Evolutionary conservation across 2,888 invertebrate genomes (phyloP).

Genomic region (Heliconius cydno): DNA sequence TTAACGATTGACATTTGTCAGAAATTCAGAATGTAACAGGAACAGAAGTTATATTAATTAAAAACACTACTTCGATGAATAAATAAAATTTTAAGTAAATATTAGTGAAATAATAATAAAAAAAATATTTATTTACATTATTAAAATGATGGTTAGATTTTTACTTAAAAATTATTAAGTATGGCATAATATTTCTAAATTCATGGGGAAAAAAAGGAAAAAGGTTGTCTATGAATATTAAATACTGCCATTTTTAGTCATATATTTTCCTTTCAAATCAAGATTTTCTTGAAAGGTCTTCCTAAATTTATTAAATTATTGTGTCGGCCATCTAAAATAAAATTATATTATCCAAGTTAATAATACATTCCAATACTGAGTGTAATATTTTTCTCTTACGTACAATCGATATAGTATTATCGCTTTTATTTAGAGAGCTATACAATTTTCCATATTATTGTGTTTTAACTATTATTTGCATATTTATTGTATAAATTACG

Average conservation of each 20-base stretch:
- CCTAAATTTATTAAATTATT: slow-evolving; percentile 73
- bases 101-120: background rate
- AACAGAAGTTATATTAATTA: background rate
- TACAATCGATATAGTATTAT: slow-evolving; percentile 14
- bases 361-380: slow-evolving; percentile 40
- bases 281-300: slow-evolving; percentile 65
- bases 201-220: slow-evolving; percentile 29
- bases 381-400: slow-evolving; percentile 32
- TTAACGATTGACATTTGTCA: background rate
- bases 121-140: background rate
- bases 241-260: slow-evolving; percentile 79
- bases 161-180: background rate
- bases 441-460: background rate
- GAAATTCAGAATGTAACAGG: background rate
- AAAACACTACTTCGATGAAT: background rate
- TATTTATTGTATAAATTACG: background rate
- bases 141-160: background rate
- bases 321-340: slow-evolving; percentile 70
- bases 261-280: slow-evolving; percentile 75
- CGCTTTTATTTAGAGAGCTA: slow-evolving; percentile 11
- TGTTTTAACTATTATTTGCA: background rate
- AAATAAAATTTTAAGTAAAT: background rate
- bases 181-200: background rate
- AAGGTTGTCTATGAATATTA: slow-evolving; percentile 72
- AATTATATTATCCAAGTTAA: slow-evolving; percentile 56